Evolutionary conservation across 2,113 vertebrate species (phyloP).

Genomic region (Sturnus vulgaris): DNA sequence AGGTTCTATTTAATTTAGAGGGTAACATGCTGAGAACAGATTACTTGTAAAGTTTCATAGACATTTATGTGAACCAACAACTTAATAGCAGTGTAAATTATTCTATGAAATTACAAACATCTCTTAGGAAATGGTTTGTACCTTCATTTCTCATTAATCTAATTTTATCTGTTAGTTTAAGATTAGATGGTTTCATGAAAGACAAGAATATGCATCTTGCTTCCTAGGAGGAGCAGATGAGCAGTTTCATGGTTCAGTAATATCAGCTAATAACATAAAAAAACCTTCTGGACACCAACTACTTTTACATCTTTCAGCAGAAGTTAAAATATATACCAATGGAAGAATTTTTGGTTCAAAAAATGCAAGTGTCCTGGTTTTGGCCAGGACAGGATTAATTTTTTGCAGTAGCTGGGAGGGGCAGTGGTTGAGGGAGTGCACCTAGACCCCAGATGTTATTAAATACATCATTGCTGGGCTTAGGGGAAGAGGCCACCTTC

Average conservation of each 20-base stretch:
- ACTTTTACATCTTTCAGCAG: background rate
- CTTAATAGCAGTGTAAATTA: background rate
- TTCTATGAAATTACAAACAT: background rate
- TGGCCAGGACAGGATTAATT: background rate
- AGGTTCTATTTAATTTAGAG: background rate
- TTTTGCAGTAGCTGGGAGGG: background rate
- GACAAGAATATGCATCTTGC: background rate
- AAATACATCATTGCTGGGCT: fast-evolving
- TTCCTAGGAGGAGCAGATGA: background rate
- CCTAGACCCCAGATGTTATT: background rate
- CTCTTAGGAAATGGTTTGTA: background rate
- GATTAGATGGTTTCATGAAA: background rate
- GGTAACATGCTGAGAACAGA: background rate
- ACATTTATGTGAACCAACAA: background rate
- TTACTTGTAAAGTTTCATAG: background rate
- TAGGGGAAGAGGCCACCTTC: no score
- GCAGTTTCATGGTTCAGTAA: fast-evolving
- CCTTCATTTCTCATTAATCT: background rate
- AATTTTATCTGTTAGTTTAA: background rate
- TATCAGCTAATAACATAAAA: background rate
- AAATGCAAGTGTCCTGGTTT: background rate
- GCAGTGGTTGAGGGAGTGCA: background rate
- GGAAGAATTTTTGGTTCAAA: background rate
- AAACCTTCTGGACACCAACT: background rate
- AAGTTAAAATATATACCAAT: background rate